Evolutionary conservation across 2,888 invertebrate species (phyloP), one percentile per base, ranked within the genome.

Genomic region (Minunthozetes semirufus): DNA sequence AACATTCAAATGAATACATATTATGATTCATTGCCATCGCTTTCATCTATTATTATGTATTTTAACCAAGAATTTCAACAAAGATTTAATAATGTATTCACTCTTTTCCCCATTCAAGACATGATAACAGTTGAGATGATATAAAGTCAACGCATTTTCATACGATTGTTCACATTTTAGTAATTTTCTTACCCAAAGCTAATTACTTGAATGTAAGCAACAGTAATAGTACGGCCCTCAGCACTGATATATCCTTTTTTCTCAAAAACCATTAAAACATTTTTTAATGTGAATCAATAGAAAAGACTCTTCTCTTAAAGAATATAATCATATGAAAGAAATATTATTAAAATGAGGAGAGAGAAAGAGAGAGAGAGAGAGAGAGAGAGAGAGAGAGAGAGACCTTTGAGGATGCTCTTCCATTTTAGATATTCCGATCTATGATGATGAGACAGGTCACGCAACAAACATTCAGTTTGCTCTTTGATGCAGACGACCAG

Each of bases 201-300:
- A 59, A 59, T 59, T 59, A 59, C 59, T 29, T 59, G 11, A 27
- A 29, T 59, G 59, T 19, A 5, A 59, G 59, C 27, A 27, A 25
- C 25, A 59, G 25, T 59, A 25, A 59, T 53, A 53, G 19, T n/a
- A 53, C 5, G 53, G 25, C 25, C 19, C 8, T 27, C 25, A 59
- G 50, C 17, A 59, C 19, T 42, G 42, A 42, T 27, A 29, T 27
- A 59, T 59, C 59, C 17, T 13, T 59, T 59, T 50, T 4, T 50
- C 4, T 19, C 5, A 59, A 59, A 56, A 59, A 25, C 59, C 59
- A 59, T 59, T 59, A 59, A 59, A 59, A 29, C 11, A 15, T 17
- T 59, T 53, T 59, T 59, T 59, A 59, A 59, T 59, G 59, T 25
- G 59, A 59, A 59, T 59, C 59, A 59, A 59, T 59, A 59, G 25